A percentile compares a stretch with the other conserved stretches of the same genome.
phyloP scores from a whole-genome alignment of 2,797 vertebrate species.

The Etheostoma perlongum region DNA sequence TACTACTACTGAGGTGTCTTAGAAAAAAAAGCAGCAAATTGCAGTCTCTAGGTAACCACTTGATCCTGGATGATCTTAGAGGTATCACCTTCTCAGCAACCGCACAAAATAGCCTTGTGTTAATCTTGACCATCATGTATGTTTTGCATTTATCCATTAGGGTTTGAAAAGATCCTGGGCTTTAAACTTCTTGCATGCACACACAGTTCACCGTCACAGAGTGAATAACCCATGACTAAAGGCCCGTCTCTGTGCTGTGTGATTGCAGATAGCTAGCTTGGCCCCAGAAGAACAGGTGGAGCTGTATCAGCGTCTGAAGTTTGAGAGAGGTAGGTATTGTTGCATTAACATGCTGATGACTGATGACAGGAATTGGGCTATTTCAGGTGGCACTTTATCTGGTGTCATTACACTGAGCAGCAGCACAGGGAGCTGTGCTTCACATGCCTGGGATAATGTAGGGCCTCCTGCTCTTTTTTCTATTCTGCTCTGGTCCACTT shows the following conservation, averaged over 20 bases:
- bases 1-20: neutral
- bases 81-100: constrained; percentile 3
- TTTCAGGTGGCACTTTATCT: constrained; percentile 59
- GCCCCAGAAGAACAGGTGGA: constrained; percentile 88
- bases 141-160: neutral
- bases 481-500: neutral
- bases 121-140: neutral
- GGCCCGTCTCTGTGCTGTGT: constrained; percentile 53
- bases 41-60: constrained; percentile 18
- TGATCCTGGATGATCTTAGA: constrained; percentile 7
- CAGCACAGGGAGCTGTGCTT: constrained; percentile 34
- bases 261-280: constrained; percentile 91
- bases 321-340: constrained; percentile 90
- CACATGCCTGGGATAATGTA: constrained; percentile 52
- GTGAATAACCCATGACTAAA: neutral
- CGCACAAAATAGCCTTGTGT: neutral
- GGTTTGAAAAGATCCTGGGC: neutral
- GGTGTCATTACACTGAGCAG: constrained; percentile 38
- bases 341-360: constrained; percentile 27
- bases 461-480: constrained; percentile 14
- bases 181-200: neutral
- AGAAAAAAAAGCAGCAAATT: constrained; percentile 25
- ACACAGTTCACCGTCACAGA: neutral
- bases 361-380: constrained; percentile 33
- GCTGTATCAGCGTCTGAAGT: constrained; percentile 91